phyloP scores from a whole-genome alignment of 2,888 invertebrate species.

The Oegoconia quadripuncta region DNA sequence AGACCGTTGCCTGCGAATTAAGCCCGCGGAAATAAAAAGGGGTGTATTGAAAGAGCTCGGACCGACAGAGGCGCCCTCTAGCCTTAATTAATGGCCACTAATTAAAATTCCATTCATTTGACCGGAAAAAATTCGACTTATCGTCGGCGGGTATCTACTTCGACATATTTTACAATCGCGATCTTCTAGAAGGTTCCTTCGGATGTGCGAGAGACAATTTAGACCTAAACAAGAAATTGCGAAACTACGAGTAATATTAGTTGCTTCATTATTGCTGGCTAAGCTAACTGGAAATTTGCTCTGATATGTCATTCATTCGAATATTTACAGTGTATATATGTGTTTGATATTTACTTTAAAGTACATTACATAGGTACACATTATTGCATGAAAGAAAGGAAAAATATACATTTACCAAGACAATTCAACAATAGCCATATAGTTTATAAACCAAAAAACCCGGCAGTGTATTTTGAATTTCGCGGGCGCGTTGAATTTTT shows the following conservation, averaged over 20 bases:
- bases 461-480: too few relatives aligned
- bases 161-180: slow-evolving; percentile 4
- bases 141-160: slow-evolving; percentile 12
- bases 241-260: too few relatives aligned
- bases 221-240: background rate
- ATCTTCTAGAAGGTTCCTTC: background rate
- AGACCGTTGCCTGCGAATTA: slow-evolving; percentile 21
- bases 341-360: too few relatives aligned
- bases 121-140: slow-evolving; percentile 47
- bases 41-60: slow-evolving; percentile 26
- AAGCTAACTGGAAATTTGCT: background rate
- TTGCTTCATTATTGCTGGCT: too few relatives aligned
- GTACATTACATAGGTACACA: too few relatives aligned
- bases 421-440: too few relatives aligned
- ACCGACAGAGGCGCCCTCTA: slow-evolving; percentile 38
- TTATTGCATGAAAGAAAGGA: too few relatives aligned
- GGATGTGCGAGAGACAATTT: background rate
- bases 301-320: too few relatives aligned
- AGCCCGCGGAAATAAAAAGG: slow-evolving; percentile 19
- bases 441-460: too few relatives aligned
- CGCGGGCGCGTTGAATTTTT: too few relatives aligned
- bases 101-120: slow-evolving; percentile 73
- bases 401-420: too few relatives aligned
- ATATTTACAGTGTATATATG: too few relatives aligned
- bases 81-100: slow-evolving; percentile 68